Conservation (phyloP, 2,797 vertebrate genomes). For the Phoxinus dragarum region DNA sequence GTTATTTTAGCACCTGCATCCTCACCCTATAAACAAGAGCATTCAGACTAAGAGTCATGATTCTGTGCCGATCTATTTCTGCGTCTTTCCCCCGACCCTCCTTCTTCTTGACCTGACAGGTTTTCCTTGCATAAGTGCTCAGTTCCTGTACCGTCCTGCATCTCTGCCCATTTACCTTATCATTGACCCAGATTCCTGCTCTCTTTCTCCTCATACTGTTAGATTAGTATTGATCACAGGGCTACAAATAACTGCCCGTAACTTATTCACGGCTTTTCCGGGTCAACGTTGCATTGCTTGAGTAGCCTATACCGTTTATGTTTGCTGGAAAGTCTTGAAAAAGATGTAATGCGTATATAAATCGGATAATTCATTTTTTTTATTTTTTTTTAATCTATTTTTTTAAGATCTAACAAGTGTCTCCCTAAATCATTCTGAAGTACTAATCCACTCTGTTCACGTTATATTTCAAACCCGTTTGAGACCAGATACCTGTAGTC, state of each 20-base stretch:
- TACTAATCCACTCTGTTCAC: background rate
- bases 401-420: background rate
- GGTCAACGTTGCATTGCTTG: slow-evolving; percentile 5
- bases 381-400: no score
- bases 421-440: background rate
- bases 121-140: slow-evolving; percentile 23
- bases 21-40: slow-evolving; percentile 44
- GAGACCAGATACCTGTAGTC: slow-evolving; percentile 25
- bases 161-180: slow-evolving; percentile 41
- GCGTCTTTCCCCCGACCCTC: slow-evolving; percentile 27
- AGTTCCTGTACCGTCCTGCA: background rate
- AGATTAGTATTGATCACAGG: slow-evolving; percentile 18
- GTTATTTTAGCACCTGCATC: slow-evolving; percentile 41
- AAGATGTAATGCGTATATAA: background rate
- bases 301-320: background rate
- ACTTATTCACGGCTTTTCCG: background rate
- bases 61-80: slow-evolving; percentile 43
- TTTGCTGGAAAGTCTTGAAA: background rate
- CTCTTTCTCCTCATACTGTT: background rate
- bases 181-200: slow-evolving; percentile 45
- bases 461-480: slow-evolving; percentile 14
- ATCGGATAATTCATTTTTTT: background rate
- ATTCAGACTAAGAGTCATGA: background rate
- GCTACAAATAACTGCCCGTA: background rate
- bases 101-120: slow-evolving; percentile 34